These are phyloP conservation scores for Lasioglossum zephyrum DNA, from an alignment of 2,888 invertebrate species.

Conservation along the genomic window DNA sequence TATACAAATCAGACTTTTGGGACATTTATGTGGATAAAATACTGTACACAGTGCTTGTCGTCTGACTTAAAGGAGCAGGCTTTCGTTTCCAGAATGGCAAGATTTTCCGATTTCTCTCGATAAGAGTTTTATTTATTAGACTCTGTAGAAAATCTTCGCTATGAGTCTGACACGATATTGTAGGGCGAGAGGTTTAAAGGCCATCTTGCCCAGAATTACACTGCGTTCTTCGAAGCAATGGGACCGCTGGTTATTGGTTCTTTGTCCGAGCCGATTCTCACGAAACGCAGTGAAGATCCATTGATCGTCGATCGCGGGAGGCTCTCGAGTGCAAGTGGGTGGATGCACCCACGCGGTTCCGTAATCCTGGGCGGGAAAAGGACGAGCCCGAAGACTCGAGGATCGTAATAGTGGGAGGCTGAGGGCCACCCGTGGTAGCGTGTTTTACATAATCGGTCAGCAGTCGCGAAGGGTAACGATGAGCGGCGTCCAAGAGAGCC, in stretches of 20 bases:
- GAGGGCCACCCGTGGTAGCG: constrained; percentile 73
- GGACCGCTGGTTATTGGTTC: not conserved
- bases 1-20: no score
- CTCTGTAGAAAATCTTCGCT: no score
- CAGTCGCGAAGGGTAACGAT: constrained; percentile 64
- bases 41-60: no score
- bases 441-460: constrained; percentile 75
- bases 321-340: constrained; percentile 55
- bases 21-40: no score
- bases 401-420: constrained; percentile 52
- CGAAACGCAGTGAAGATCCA: constrained; percentile 11
- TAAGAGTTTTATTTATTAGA: no score
- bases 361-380: constrained; percentile 30
- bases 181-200: not conserved
- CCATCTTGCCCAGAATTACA: not conserved
- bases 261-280: not conserved
- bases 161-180: no score
- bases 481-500: constrained; percentile 56
- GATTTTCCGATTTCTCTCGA: no score
- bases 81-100: no score
- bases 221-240: not conserved
- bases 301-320: constrained; percentile 20
- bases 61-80: no score
- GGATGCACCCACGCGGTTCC: constrained; percentile 67
- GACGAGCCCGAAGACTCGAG: constrained; percentile 15